Evolutionary conservation across 2,113 vertebrate genomes (phyloP), one percentile per base, ranked within the genome.

Genomic region (Cottus gobio): DNA sequence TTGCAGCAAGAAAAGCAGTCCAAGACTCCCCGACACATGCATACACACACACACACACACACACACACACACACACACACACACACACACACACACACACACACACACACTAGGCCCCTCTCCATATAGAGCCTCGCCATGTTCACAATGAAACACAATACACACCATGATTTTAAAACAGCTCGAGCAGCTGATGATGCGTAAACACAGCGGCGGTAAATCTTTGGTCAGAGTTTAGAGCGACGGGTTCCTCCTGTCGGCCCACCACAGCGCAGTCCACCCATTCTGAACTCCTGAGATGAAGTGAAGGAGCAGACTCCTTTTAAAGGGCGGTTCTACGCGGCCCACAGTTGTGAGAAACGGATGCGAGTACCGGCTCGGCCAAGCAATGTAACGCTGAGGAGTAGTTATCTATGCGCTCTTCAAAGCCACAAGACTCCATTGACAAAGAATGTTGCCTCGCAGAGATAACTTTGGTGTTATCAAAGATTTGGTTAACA

Each of bases 1-100:
- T 31, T 89, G 90, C 90, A 90, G 88, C 75, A 83, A 85, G 75
- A 91, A 83, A 85, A 85, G 75, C 85, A 86, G 60, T 93, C 91
- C 90, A 92, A 87, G 79, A 79, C 83, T 83, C 70, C 28, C 42
- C 61, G n/a, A 60, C 77, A 71, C 72, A 77, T 65, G 80, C 48
- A 52, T 18, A 58, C 61, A 82, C 44, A 50, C 69, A 72, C 82
- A 84, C 48, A 22, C 64, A 57, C 76, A 72, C 75, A 82, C 48
- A 58, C 34, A 57, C 67, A 62, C 73, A 72, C 71, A 82, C 42
- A 58, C 34, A 56, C 60, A 71, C 79, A 85, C 74, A 57, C 72
- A 64, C 64, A 36, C 7, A 60, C 44, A 24, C 34, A 57, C 67
- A 62, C 73, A 72, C 71, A 82, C 42, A 58, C 34, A 56, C 60